These are phyloP conservation scores for Graphium colonna DNA, from an alignment of 2,888 invertebrate genomes.

Conservation along the genomic window DNA sequence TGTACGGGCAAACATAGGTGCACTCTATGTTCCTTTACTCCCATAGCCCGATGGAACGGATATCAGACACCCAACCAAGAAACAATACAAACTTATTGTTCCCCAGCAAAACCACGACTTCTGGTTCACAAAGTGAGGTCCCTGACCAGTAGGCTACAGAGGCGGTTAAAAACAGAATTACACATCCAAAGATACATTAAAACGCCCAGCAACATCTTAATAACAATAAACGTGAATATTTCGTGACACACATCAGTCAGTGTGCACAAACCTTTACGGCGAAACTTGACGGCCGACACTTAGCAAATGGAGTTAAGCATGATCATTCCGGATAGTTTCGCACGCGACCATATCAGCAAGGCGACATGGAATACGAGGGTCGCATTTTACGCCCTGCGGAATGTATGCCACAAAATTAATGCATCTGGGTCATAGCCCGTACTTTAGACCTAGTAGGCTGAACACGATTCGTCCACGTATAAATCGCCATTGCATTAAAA, in stretches of 20 bases:
- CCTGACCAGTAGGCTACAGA: too few relatives aligned
- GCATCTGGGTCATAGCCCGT: constrained; percentile 16
- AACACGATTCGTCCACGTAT: not conserved
- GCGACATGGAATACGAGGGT: not conserved
- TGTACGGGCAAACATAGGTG: too few relatives aligned
- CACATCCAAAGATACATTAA: too few relatives aligned
- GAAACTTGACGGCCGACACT: constrained; percentile 5
- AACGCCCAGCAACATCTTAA: too few relatives aligned
- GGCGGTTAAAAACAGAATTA: too few relatives aligned
- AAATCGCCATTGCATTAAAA: constrained; percentile 1
- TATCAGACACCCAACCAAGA: too few relatives aligned
- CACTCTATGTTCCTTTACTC: too few relatives aligned
- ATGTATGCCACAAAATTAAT: constrained; percentile 19
- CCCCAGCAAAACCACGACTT: too few relatives aligned
- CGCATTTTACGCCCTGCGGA: constrained; percentile 8
- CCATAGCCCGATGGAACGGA: too few relatives aligned
- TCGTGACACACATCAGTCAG: not conserved
- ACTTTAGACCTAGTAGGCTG: constrained; percentile 8
- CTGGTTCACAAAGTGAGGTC: too few relatives aligned
- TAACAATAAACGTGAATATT: not conserved
- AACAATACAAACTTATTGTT: too few relatives aligned
- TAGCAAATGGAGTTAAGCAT: constrained; percentile 18
- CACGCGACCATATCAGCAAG: constrained; percentile 17
- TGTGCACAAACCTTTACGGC: constrained; percentile 3
- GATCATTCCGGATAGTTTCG: constrained; percentile 12